Conservation (phyloP, 1,140 invertebrate species). For the Amphibalanus amphitrite region DNA sequence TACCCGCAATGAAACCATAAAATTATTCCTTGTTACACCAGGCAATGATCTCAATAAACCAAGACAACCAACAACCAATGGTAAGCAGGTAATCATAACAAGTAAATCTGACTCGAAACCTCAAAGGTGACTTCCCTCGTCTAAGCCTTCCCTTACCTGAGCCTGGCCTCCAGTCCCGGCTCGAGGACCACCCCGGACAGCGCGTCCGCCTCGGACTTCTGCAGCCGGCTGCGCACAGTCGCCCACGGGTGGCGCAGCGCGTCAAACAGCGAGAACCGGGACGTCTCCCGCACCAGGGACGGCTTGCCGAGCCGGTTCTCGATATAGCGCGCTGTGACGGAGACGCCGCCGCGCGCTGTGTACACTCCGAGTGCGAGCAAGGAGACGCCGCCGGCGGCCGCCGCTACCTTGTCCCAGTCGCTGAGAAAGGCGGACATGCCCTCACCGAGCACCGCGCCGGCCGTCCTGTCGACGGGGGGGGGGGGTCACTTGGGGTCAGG, state of each 20-base stretch:
- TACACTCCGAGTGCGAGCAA: slow-evolving; percentile 84
- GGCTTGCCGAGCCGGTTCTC: slow-evolving; percentile 42
- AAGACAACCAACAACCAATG: too few species aligned
- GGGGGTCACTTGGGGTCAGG: too few species aligned
- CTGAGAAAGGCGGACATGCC: slow-evolving; percentile 73
- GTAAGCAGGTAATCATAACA: too few species aligned
- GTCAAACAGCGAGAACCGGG: slow-evolving; percentile 74
- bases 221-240: slow-evolving; percentile 44
- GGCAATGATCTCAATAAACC: too few species aligned
- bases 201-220: slow-evolving; percentile 62
- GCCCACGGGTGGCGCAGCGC: slow-evolving; percentile 70
- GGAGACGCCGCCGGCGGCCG: slow-evolving; percentile 79
- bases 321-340: slow-evolving; percentile 39
- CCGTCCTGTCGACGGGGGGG: slow-evolving; percentile 45
- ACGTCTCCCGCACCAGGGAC: slow-evolving; percentile 87
- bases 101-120: too few species aligned
- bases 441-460: slow-evolving; percentile 71
- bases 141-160: too few species aligned
- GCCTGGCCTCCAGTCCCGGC: slow-evolving; percentile 69
- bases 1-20: too few species aligned
- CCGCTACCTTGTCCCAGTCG: slow-evolving; percentile 85
- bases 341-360: slow-evolving; percentile 52
- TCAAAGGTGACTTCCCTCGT: too few species aligned
- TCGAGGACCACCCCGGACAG: slow-evolving; percentile 79
- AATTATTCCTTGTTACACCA: too few species aligned